These are phyloP conservation scores for Caradrina clavipalpis DNA, from an alignment of 2,888 invertebrate species.

Conservation along the genomic window DNA sequence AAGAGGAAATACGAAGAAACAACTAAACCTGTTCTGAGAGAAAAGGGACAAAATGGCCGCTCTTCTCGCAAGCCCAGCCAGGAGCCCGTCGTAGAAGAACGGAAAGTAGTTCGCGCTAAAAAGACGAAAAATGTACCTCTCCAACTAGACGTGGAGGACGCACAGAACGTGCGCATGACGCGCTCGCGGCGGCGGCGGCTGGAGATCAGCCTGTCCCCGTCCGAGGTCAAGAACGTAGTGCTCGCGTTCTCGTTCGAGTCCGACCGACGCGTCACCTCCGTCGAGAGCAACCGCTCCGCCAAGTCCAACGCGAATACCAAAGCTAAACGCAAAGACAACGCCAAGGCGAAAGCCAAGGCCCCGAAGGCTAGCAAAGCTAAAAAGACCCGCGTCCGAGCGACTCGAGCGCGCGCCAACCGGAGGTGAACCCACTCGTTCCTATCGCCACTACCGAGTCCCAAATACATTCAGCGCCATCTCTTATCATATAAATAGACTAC, in stretches of 20 bases:
- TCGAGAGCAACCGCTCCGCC: slow-evolving; percentile 76
- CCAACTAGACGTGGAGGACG: slow-evolving; percentile 66
- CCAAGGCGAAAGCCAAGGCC: slow-evolving; percentile 65
- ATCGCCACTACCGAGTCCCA: slow-evolving; percentile 10
- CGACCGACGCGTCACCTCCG: slow-evolving; percentile 76
- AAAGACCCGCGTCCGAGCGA: slow-evolving; percentile 73
- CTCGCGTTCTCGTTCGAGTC: slow-evolving; percentile 83
- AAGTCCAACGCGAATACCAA: slow-evolving; percentile 70
- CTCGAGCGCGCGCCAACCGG: slow-evolving; percentile 75
- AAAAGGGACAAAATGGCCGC: slow-evolving; percentile 85
- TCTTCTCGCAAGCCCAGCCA: slow-evolving; percentile 71
- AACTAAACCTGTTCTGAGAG: slow-evolving; percentile 82
- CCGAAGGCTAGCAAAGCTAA: slow-evolving; percentile 72
- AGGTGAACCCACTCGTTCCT: slow-evolving; percentile 76
- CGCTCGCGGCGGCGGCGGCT: slow-evolving; percentile 80
- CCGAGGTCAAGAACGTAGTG: slow-evolving; percentile 76
- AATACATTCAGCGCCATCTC: slow-evolving; percentile 60
- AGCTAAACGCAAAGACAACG: slow-evolving; percentile 55
- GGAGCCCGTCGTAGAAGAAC: slow-evolving; percentile 60
- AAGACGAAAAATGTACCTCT: slow-evolving; percentile 67
- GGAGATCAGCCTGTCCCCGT: slow-evolving; percentile 83
- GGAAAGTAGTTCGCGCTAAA: slow-evolving; percentile 78
- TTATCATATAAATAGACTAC: slow-evolving; percentile 62
- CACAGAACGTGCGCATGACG: slow-evolving; percentile 79
- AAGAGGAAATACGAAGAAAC: slow-evolving; percentile 82